A percentile compares a stretch with the other conserved stretches of the same genome.
These are phyloP conservation scores for Schizopygopsis pylzovi DNA, from an alignment of 2,797 vertebrate genomes.

Conservation along the genomic window DNA sequence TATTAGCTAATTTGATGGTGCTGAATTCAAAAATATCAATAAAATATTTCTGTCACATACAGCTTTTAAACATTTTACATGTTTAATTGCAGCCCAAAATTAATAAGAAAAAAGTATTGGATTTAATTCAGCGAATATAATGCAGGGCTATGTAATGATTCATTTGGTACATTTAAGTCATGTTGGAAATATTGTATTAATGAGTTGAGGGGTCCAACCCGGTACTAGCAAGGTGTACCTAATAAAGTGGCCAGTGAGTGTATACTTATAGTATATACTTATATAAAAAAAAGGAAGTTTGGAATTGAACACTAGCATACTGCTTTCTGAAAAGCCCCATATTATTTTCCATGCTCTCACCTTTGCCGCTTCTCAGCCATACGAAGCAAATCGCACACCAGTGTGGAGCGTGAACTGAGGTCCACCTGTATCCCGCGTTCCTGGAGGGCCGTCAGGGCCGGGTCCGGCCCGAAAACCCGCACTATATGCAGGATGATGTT, in stretches of 20 bases:
- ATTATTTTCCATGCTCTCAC: conserved; percentile 72
- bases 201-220: no score
- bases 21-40: not conserved
- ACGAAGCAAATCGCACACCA: conserved; percentile 89
- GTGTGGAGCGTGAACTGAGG: conserved; percentile 82
- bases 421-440: conserved; percentile 82
- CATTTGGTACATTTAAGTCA: no score
- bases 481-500: conserved; percentile 86
- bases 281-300: not conserved
- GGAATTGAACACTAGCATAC: not conserved
- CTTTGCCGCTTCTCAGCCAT: conserved; percentile 94
- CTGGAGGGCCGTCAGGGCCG: conserved; percentile 82
- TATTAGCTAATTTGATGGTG: not conserved
- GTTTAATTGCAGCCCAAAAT: no score
- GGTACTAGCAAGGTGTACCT: no score
- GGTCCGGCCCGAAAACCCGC: conserved; percentile 84
- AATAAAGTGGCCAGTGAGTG: no score
- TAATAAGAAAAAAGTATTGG: no score
- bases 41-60: no score
- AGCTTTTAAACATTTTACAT: no score
- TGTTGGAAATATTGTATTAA: no score
- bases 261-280: not conserved
- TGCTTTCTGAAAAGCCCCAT: not conserved
- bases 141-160: no score
- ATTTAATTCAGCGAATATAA: no score